Percentiles rank a stretch among this genome's conserved stretches.
phyloP scores from a whole-genome alignment of 2,797 vertebrate species.

The Geotrypetes seraphini region DNA sequence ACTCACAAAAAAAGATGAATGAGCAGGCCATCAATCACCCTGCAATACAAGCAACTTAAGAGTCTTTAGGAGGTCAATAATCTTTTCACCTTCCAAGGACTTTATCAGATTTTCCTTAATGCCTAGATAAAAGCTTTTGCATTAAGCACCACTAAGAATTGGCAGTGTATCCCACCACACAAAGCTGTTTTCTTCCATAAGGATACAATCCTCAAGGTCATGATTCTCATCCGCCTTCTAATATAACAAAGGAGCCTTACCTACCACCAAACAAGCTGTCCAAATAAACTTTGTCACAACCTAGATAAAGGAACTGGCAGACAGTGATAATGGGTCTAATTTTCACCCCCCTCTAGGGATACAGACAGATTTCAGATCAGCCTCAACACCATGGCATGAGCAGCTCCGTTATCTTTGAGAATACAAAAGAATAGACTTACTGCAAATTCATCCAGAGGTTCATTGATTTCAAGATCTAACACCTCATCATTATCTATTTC shows the following conservation, averaged over 20 bases:
- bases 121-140: conserved; percentile 83
- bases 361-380: conserved; percentile 71
- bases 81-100: conserved; percentile 92
- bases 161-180: conserved; percentile 75
- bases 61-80: conserved; percentile 97
- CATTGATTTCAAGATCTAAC: conserved; percentile 90
- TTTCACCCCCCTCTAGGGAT: conserved; percentile 56
- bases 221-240: conserved; percentile 63
- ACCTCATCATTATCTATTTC: conserved; percentile 79
- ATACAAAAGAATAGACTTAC: conserved; percentile 68
- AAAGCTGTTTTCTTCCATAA: conserved; percentile 78
- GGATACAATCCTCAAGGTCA: conserved; percentile 88
- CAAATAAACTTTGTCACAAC: conserved; percentile 89
- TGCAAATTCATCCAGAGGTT: conserved; percentile 92
- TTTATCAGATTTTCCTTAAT: conserved; percentile 96
- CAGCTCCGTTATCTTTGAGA: conserved; percentile 61
- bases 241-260: conserved; percentile 74
- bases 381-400: conserved; percentile 44
- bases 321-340: conserved; percentile 86
- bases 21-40: conserved; percentile 92
- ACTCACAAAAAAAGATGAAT: conserved; percentile 69
- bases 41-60: conserved; percentile 77
- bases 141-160: conserved; percentile 82
- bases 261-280: conserved; percentile 89
- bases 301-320: conserved; percentile 86